These are phyloP conservation scores for Lamellibrachia luymesi DNA, from an alignment of 1,140 invertebrate genomes.

Conservation along the genomic window DNA sequence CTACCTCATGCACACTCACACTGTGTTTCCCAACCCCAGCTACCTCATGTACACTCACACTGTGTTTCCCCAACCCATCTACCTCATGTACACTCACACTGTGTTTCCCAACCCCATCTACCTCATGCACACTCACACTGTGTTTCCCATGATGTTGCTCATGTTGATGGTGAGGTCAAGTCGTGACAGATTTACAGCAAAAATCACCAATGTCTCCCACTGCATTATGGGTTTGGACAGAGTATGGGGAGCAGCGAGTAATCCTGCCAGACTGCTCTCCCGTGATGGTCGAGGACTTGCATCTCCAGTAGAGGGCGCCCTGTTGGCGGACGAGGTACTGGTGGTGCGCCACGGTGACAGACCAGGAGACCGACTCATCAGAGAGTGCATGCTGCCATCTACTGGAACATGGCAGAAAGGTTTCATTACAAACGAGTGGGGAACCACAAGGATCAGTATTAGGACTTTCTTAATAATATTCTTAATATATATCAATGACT, in stretches of 20 bases:
- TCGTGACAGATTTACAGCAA: constrained; percentile 91
- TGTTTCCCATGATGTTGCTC: constrained; percentile 98
- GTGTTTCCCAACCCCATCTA: background rate
- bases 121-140: constrained; percentile 64
- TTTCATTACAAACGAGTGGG: background rate
- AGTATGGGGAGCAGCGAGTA: background rate
- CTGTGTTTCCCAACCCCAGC: background rate
- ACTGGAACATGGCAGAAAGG: background rate
- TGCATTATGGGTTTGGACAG: constrained; percentile 12
- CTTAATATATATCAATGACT: no score
- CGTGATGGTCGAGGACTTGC: background rate
- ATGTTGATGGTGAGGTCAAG: constrained; percentile 98
- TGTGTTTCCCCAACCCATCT: background rate
- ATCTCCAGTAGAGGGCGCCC: background rate
- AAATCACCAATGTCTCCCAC: constrained; percentile 94
- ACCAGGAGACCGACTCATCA: background rate
- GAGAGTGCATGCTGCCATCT: background rate
- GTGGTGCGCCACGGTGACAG: background rate
- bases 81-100: background rate
- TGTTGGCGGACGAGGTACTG: background rate
- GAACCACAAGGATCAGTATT: no score
- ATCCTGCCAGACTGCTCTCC: background rate
- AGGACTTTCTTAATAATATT: no score
- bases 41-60: background rate
- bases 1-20: background rate